phyloP scores from a whole-genome alignment of 2,797 vertebrate species.

The Morelia viridis region DNA sequence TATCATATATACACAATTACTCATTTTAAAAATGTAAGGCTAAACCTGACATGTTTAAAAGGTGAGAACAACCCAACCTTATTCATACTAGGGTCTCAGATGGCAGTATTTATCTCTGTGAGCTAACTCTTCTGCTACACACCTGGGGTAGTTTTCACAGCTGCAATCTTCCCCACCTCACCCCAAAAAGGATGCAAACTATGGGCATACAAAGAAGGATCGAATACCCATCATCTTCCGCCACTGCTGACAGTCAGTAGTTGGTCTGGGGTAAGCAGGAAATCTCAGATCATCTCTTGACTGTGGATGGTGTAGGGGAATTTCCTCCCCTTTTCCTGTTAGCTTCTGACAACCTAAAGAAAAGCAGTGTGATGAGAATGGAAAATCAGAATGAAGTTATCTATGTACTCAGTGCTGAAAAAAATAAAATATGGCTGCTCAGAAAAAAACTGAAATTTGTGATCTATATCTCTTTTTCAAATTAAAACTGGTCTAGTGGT shows the following conservation, averaged over 20 bases:
- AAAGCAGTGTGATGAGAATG: not conserved
- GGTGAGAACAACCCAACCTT: not conserved
- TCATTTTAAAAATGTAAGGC: not conserved
- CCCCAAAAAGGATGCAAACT: not conserved
- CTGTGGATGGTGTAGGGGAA: conserved; percentile 69
- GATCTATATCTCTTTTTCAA: not conserved
- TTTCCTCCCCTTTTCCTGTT: not conserved
- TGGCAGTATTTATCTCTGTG: not conserved
- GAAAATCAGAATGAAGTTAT: not conserved
- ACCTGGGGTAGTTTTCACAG: not conserved
- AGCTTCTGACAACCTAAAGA: not conserved
- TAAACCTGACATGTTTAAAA: not conserved
- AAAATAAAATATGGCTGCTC: not conserved
- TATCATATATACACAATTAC: not conserved
- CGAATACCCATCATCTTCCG: conserved; percentile 36
- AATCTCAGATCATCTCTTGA: conserved; percentile 76
- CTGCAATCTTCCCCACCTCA: not conserved
- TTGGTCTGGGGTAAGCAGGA: conserved; percentile 72
- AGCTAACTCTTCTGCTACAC: not conserved
- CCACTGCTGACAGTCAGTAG: conserved; percentile 74
- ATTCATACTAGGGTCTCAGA: not conserved
- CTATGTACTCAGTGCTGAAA: not conserved
- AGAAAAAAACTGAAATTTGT: not conserved
- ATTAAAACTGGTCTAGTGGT: too few species aligned
- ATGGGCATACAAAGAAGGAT: not conserved